Evolutionary conservation across 2,888 invertebrate species (phyloP), one percentile per base, ranked within the genome.

Genomic region (Spilosoma lubricipeda): DNA sequence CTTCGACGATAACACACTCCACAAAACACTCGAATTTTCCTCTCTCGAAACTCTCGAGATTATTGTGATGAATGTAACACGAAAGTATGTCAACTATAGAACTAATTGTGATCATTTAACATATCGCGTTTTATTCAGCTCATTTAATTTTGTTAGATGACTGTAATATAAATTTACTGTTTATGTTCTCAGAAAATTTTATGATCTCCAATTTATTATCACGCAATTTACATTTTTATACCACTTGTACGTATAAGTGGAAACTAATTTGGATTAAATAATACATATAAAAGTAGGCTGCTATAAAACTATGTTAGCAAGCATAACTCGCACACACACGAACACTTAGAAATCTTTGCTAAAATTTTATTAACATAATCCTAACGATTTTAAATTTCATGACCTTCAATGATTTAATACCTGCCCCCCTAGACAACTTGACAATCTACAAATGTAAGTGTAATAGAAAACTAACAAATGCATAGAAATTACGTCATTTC

Each of bases 21-120:
- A 66, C 69, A 52, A 56, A 39, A 30, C 23, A 65, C 30, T 33
- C 52, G 70, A 59, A 52, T n/a, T 30, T 42, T 66, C 52, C 9
- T 23, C 39, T n/a, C n/a, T n/a, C n/a, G 73, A 64, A 73, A 27
- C n/a, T 20, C 5, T n/a, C 68, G 73, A 64, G 68, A 27, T 36
- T 20, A 27, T 59, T 59, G 13, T 59, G n/a, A 52, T 27, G 7
- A 59, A 59, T 59, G 23, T 56, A 56, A 56, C 23, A n/a, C n/a
- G 18, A 20, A 56, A 56, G n/a, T n/a, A n/a, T n/a, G 56, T 27
- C 11, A n/a, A n/a, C 7, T 56, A 11, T 27, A 11, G 1, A 56
- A n/a, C 11, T 56, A 7, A 11, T n/a, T 56, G n/a, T 56, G 56
- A n/a, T 56, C 27, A 56, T 23, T 56, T 56, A 56, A 56, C n/a